Evolutionary conservation across 1,140 invertebrate species (phyloP).

Genomic region (Chironomus tepperi): DNA sequence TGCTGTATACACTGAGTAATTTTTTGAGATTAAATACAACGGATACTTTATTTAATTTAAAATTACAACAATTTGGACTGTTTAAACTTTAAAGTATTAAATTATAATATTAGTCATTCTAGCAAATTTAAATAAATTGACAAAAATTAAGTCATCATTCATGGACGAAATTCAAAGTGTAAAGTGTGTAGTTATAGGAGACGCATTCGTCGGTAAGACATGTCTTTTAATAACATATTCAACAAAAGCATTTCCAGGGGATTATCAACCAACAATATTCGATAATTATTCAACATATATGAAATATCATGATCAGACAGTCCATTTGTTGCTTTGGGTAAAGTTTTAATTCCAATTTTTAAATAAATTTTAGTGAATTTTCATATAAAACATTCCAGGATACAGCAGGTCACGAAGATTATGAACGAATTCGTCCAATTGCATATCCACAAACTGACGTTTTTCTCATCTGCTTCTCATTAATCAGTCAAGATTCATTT

Average conservation of each 20-base stretch:
- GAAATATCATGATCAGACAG: neutral
- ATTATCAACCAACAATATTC: neutral
- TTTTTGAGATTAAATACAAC: too few species aligned
- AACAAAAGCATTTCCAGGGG: neutral
- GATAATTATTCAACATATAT: neutral
- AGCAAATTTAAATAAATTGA: too few species aligned
- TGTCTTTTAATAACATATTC: slow-evolving; percentile 65
- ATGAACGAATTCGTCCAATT: slow-evolving; percentile 41
- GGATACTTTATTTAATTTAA: too few species aligned
- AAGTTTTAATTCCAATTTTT: too few species aligned
- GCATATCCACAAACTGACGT: slow-evolving; percentile 39
- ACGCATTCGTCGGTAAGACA: slow-evolving; percentile 67
- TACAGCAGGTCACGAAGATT: slow-evolving; percentile 49
- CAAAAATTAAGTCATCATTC: too few species aligned
- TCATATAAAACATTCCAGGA: slow-evolving; percentile 42
- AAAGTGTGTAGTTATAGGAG: slow-evolving; percentile 67
- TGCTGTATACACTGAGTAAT: too few species aligned
- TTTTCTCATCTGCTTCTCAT: slow-evolving; percentile 45
- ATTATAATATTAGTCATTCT: too few species aligned
- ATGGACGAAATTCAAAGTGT: slow-evolving; percentile 50
- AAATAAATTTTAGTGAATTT: too few species aligned
- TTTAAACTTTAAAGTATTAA: too few species aligned
- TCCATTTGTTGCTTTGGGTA: too few species aligned
- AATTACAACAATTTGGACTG: too few species aligned
- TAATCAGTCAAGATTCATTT: slow-evolving; percentile 44